These are phyloP conservation scores for Ommatoiulus sabulosus DNA, from an alignment of 2,888 invertebrate genomes.

Conservation along the genomic window DNA sequence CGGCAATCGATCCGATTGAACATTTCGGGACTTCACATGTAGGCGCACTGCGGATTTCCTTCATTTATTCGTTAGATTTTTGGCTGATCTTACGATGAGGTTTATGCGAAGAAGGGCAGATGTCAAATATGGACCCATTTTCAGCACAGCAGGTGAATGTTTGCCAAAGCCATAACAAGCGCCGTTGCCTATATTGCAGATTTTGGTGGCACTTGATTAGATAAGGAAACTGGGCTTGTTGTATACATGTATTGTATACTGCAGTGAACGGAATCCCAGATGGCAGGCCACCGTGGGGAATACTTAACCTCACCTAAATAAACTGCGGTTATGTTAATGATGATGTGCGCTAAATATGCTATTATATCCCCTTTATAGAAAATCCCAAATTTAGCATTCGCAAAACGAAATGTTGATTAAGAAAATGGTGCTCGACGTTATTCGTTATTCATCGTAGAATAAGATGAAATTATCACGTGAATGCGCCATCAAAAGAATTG, in stretches of 20 bases:
- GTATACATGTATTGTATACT: not conserved
- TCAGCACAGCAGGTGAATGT: not conserved
- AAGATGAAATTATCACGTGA: too few species aligned
- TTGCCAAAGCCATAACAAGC: conserved; percentile 1
- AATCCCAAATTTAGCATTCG: too few species aligned
- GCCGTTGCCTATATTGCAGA: not conserved
- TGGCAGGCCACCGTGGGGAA: not conserved
- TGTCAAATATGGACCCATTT: conserved; percentile 16
- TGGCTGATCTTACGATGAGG: not conserved
- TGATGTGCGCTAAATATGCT: too few species aligned
- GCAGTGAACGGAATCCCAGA: not conserved
- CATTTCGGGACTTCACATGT: not conserved
- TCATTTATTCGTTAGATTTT: conserved; percentile 35
- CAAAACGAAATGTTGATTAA: too few species aligned
- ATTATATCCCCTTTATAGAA: too few species aligned
- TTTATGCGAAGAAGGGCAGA: not conserved
- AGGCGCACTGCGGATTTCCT: conserved; percentile 25
- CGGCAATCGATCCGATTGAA: conserved; percentile 1
- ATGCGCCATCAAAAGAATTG: too few species aligned
- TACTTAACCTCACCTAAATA: not conserved
- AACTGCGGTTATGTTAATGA: too few species aligned
- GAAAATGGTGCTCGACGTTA: too few species aligned
- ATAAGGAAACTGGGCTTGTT: not conserved
- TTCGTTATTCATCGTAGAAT: too few species aligned
- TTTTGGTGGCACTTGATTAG: not conserved